Percentiles rank a stretch among this genome's conserved stretches.
phyloP scores from a whole-genome alignment of 2,797 vertebrate species.

The Phrynocephalus vlangalii region DNA sequence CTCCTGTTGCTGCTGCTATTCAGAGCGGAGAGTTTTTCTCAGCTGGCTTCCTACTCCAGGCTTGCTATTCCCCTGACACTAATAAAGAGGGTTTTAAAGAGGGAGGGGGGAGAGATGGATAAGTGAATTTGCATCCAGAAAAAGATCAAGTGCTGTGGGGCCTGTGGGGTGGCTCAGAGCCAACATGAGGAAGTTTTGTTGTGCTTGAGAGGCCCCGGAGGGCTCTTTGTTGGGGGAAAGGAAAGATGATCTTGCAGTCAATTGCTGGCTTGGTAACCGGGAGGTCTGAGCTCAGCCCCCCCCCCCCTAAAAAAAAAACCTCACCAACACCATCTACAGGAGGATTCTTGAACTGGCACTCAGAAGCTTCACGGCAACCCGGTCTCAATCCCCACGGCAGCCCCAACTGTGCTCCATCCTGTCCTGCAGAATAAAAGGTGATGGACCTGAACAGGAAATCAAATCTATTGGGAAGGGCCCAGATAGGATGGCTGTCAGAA shows the following conservation, averaged over 20 bases:
- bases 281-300: background rate
- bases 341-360: background rate
- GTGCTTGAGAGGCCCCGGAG: background rate
- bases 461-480: too few species aligned
- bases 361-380: too few species aligned
- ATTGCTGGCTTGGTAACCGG: background rate
- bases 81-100: conserved; percentile 18
- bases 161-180: background rate
- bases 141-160: background rate
- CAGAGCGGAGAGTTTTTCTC: conserved; percentile 10
- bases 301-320: background rate
- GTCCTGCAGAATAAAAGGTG: too few species aligned
- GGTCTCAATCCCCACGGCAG: too few species aligned
- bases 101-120: background rate
- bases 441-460: too few species aligned
- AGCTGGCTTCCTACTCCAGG: background rate
- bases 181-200: background rate
- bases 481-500: too few species aligned
- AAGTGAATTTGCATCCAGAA: background rate
- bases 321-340: background rate
- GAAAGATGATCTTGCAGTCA: background rate
- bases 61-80: conserved; percentile 11
- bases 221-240: conserved; percentile 17
- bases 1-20: background rate
- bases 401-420: too few species aligned